Percentiles rank a stretch among this genome's conserved stretches.
Conservation (phyloP, 2,888 invertebrate species). For the Leucophenga maculata region DNA sequence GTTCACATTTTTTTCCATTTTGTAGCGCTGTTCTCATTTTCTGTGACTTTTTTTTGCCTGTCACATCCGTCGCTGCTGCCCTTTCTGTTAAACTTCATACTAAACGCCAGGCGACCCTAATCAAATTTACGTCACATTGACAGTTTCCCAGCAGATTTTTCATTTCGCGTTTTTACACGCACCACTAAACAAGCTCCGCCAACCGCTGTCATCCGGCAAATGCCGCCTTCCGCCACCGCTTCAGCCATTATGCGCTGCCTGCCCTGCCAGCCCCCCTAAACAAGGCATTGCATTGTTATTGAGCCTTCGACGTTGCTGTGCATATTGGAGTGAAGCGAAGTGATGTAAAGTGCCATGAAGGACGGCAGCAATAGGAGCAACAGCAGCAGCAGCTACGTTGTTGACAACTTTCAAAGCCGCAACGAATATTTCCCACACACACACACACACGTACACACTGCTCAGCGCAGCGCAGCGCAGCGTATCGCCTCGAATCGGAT, state of each 20-base stretch:
- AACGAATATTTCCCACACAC: slow-evolving; percentile 4
- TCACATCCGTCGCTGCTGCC: too few species aligned
- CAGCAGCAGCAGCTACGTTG: neutral
- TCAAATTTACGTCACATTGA: slow-evolving; percentile 51
- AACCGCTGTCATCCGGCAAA: too few species aligned
- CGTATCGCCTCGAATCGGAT: too few species aligned
- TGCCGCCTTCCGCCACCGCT: neutral
- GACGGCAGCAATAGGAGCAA: too few species aligned
- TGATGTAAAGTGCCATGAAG: too few species aligned
- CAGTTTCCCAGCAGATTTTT: slow-evolving; percentile 48
- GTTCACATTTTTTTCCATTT: too few species aligned
- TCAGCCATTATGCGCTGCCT: neutral
- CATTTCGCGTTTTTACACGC: slow-evolving; percentile 44
- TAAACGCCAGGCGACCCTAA: slow-evolving; percentile 37
- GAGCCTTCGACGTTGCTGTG: too few species aligned
- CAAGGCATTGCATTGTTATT: neutral
- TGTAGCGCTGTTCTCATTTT: too few species aligned
- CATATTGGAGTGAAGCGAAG: too few species aligned
- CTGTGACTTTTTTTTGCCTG: too few species aligned
- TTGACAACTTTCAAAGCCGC: neutral
- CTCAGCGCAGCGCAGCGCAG: neutral
- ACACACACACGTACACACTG: neutral
- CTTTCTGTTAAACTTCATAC: too few species aligned
- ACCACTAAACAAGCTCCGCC: slow-evolving; percentile 38
- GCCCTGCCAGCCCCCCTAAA: too few species aligned